These are phyloP conservation scores for Hirundichthys speculiger DNA, from an alignment of 2,113 vertebrate species.

Conservation along the genomic window DNA sequence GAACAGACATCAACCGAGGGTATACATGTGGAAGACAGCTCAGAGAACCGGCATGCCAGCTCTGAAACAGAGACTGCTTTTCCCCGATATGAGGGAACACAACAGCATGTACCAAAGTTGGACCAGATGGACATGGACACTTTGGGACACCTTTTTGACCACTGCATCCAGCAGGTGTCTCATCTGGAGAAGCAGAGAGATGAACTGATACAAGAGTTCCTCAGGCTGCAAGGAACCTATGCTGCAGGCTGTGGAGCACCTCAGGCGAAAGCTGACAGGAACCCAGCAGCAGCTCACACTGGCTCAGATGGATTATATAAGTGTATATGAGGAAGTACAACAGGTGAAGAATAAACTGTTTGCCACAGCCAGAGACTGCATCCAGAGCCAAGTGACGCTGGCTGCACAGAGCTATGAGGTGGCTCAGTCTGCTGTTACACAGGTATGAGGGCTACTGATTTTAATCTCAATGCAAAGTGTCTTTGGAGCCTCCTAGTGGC, in stretches of 20 bases:
- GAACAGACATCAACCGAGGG: slow-evolving; percentile 8
- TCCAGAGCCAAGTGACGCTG: slow-evolving; percentile 88
- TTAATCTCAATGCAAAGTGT: neutral
- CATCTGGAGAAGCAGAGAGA: slow-evolving; percentile 84
- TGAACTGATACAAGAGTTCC: slow-evolving; percentile 81
- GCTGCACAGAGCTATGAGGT: slow-evolving; percentile 83
- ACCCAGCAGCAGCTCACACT: slow-evolving; percentile 80
- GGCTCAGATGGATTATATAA: slow-evolving; percentile 83
- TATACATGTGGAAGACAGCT: slow-evolving; percentile 11
- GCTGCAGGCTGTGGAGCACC: slow-evolving; percentile 80
- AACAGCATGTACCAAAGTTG: neutral
- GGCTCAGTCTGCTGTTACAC: slow-evolving; percentile 78
- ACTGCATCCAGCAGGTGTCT: slow-evolving; percentile 84
- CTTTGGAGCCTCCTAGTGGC: neutral
- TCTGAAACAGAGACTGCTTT: slow-evolving; percentile 15
- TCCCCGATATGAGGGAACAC: neutral
- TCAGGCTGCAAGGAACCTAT: slow-evolving; percentile 84
- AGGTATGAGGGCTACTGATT: slow-evolving; percentile 48
- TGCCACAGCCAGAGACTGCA: slow-evolving; percentile 84
- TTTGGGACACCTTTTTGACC: slow-evolving; percentile 62
- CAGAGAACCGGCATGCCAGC: neutral
- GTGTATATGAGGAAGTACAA: slow-evolving; percentile 83
- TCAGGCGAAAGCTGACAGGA: slow-evolving; percentile 80
- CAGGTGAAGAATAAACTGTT: slow-evolving; percentile 89
- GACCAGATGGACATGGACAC: slow-evolving; percentile 33